A percentile compares a stretch with the other conserved stretches of the same genome.
Evolutionary conservation across 2,797 vertebrate genomes (phyloP).

Genomic region (Garrulus glandarius): DNA sequence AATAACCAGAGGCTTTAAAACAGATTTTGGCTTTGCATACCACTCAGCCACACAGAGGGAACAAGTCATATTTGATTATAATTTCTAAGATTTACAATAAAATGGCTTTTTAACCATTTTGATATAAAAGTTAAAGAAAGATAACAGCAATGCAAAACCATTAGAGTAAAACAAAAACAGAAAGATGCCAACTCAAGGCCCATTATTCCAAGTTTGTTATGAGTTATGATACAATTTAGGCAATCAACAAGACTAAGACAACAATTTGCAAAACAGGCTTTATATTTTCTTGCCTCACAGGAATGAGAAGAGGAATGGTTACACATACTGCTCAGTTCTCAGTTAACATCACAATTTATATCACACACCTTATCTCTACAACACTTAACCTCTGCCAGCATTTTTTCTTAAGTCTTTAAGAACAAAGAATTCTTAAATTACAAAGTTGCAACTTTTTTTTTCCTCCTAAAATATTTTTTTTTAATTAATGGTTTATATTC

Average conservation of each 20-base stretch:
- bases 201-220: not conserved
- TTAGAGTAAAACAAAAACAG: not conserved
- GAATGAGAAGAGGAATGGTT: not conserved
- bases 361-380: not conserved
- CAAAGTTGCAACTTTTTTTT: not conserved
- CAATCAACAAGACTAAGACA: not conserved
- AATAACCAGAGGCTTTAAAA: not conserved
- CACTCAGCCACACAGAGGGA: not conserved
- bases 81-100: not conserved
- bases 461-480: not conserved
- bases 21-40: not conserved
- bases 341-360: not conserved
- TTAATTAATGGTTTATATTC: not conserved
- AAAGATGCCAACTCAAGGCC: not conserved
- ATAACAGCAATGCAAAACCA: not conserved
- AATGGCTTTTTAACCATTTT: not conserved
- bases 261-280: not conserved
- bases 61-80: not conserved
- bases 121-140: not conserved
- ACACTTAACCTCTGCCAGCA: rapidly evolving
- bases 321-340: not conserved
- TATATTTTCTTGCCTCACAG: not conserved
- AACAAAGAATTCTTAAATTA: not conserved
- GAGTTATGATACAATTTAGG: not conserved
- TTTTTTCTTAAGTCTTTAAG: not conserved